Percentiles rank a stretch among this genome's conserved stretches.
Conservation (phyloP, 2,797 vertebrate genomes). For the Parauchenoglanis punctatus region DNA sequence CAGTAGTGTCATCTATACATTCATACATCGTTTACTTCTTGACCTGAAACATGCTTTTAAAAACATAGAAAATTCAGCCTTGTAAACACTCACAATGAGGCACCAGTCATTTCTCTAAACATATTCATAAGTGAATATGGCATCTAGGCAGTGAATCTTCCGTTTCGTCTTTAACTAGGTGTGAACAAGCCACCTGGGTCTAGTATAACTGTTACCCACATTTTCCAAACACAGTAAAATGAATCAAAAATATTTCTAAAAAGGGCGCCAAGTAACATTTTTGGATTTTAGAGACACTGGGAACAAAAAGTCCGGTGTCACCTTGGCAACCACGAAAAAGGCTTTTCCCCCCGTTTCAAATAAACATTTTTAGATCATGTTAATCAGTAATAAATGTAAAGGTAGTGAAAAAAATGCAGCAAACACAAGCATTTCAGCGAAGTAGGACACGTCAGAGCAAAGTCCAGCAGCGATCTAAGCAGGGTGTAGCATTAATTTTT, state of each 20-base stretch:
- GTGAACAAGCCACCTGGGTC: constrained; percentile 21
- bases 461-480: neutral
- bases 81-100: constrained; percentile 57
- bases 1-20: constrained; percentile 70
- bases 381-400: neutral
- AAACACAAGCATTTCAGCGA: neutral
- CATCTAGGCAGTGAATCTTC: constrained; percentile 45
- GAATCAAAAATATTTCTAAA: neutral
- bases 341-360: neutral
- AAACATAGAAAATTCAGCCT: constrained; percentile 47
- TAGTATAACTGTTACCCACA: neutral
- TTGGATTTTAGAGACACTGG: no score
- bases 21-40: constrained; percentile 65
- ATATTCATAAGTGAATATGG: neutral
- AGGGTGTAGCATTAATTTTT: neutral
- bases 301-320: neutral
- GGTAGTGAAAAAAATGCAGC: constrained; percentile 11
- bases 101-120: constrained; percentile 46
- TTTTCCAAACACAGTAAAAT: neutral
- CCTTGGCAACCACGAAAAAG: neutral
- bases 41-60: constrained; percentile 59
- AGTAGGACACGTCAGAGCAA: neutral
- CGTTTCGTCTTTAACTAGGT: neutral
- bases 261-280: neutral
- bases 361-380: neutral